Percentiles rank a stretch among this genome's conserved stretches.
Conservation (phyloP, 2,797 vertebrate genomes). For the Hippopotamyrus pictus region DNA sequence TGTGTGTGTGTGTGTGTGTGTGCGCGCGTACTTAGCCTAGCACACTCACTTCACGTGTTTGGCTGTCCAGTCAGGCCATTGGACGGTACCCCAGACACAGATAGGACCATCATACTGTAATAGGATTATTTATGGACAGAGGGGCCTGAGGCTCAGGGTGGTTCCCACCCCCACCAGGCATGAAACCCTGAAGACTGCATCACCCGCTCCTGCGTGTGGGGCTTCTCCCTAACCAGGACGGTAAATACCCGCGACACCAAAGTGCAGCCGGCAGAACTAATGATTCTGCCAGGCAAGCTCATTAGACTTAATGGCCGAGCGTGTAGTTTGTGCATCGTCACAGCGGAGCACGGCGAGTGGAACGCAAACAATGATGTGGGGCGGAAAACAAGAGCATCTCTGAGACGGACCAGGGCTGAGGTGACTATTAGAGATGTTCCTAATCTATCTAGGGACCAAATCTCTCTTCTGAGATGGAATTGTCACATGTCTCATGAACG, state of each 20-base stretch:
- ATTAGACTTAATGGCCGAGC: constrained; percentile 6
- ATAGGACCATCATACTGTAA: neutral
- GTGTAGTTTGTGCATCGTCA: neutral
- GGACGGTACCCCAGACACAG: neutral
- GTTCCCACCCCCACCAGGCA: neutral
- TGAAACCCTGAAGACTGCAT: neutral
- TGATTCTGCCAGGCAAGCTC: neutral
- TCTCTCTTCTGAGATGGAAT: neutral
- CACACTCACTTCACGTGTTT: neutral
- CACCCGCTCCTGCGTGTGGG: neutral
- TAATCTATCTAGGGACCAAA: neutral
- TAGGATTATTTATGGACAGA: neutral
- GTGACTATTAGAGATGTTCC: neutral
- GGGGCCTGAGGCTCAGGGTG: neutral
- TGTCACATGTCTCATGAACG: neutral
- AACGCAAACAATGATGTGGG: neutral
- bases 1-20: neutral
- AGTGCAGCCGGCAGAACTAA: neutral
- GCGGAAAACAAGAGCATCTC: neutral
- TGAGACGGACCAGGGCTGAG: neutral
- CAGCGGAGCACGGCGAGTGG: neutral
- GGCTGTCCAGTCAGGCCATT: neutral
- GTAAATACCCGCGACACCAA: neutral
- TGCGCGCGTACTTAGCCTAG: neutral
- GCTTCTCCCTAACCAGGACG: neutral